phyloP scores from a whole-genome alignment of 2,888 invertebrate species.

The Chaetogeoica ovagalla region DNA sequence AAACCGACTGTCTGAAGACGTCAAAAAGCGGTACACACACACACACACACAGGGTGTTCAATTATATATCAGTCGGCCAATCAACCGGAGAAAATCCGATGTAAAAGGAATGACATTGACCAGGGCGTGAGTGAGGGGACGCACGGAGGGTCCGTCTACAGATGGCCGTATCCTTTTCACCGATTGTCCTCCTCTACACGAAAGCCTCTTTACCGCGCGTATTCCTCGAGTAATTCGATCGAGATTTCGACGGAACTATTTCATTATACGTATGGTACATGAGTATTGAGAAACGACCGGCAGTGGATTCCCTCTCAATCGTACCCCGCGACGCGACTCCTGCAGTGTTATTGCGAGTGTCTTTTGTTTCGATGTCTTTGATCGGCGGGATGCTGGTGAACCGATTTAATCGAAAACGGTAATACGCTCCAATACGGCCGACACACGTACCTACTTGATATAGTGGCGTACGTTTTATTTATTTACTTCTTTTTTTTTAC shows the following conservation, averaged over 20 bases:
- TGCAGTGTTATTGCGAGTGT: neutral
- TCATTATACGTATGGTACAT: slow-evolving; percentile 13
- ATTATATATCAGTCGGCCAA: slow-evolving; percentile 50
- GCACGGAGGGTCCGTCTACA: too few species aligned
- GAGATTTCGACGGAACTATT: slow-evolving; percentile 40
- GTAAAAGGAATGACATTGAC: slow-evolving; percentile 45
- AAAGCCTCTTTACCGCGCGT: slow-evolving; percentile 19
- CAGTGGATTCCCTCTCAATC: neutral
- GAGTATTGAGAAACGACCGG: slow-evolving; percentile 24
- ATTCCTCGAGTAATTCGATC: slow-evolving; percentile 31
- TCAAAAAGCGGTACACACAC: slow-evolving; percentile 6
- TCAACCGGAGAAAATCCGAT: slow-evolving; percentile 49
- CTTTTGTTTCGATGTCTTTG: slow-evolving; percentile 38
- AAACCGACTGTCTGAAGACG: slow-evolving; percentile 44
- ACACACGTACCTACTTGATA: too few species aligned
- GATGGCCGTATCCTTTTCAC: slow-evolving; percentile 33
- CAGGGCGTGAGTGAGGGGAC: neutral
- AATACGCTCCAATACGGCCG: neutral
- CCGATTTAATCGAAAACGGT: slow-evolving; percentile 23
- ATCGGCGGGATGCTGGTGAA: neutral
- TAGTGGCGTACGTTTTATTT: neutral
- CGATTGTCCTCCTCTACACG: slow-evolving; percentile 50
- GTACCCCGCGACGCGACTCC: neutral
- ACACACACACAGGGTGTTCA: slow-evolving; percentile 7
- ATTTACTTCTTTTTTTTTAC: too few species aligned